Evolutionary conservation across 2,888 invertebrate genomes (phyloP), one percentile per base, ranked within the genome.

Genomic region (Adelphocoris suturalis): DNA sequence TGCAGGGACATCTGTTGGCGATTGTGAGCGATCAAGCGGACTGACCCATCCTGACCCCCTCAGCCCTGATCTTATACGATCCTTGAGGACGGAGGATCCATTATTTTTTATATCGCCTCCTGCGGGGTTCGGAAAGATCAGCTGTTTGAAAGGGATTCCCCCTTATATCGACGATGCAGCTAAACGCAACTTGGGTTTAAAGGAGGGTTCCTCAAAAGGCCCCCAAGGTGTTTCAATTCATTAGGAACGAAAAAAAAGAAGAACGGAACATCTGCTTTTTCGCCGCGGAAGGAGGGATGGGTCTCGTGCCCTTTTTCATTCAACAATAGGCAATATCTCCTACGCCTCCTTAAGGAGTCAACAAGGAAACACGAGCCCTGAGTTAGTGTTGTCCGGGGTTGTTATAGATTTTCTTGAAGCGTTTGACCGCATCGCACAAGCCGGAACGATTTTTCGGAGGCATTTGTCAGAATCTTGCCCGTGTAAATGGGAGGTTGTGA

Each of bases 271-370:
- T 88, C 88, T 88, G 88, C 88, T 88, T 88, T 88, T 88, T 23
- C 48, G 27, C 68, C 68, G 68, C 11, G 55, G 75, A n/a, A 68
- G 68, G 68, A 14, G n/a, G 47, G 19, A 47, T 12, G n/a, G 61
- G 88, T 14, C 88, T 88, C 88, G 88, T 88, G 88, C 88, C 88
- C 28, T 78, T 80, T 85, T 52, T 61, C 48, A 86, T 86, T 86
- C 68, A 86, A 68, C 82, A 86, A 86, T 76, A 86, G 76, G 47
- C 75, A 27, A 80, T 48, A 80, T 88, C 88, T 88, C 88, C 88
- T 88, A 88, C 88, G 88, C 88, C 88, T 88, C 88, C 88, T 88
- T 88, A 80, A 76, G 88, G 88, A 88, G 88, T 88, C 88, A 88
- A 88, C 88, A 88, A 80, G 78, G 37, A 88, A 88, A 88, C 88